Base-by-base conservation (phyloP, 2,888 invertebrate genomes). In the Cataglyphis rosenhaueri region DNA sequence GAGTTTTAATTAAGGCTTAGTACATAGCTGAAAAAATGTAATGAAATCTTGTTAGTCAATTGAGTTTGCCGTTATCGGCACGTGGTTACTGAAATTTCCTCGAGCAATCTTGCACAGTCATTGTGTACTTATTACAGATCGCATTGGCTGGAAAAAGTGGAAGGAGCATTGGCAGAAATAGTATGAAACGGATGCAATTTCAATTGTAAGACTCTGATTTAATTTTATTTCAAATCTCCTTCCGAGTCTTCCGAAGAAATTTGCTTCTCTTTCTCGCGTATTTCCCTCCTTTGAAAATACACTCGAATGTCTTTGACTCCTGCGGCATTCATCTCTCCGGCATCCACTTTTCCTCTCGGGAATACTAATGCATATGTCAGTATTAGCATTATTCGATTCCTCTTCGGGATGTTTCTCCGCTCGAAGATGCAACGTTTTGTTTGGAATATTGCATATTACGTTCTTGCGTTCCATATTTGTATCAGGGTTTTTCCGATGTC, bases 161-260 rank as follows among this genome's bases (percentile, higher is more conserved):
- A 82, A 74, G 74, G 12, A 61, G 73, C 29, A 38, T 65, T 76
- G 38, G 64, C n/a, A 73, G 44, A 84, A 86, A 85, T 81, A 59
- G 66, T 85, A 84, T 71, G 82, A 81, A 81, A 59, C 55, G 41
- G 82, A 86, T 70, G 88, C 88, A 90, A 92, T 92, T 92, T 91
- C 91, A 92, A 92, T 92, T 90, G 86, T 87, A 82, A 84, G 87
- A 88, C 88, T 85, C 85, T 91, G 91, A 92, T 92, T 92, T 92
- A 92, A 92, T 91, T 86, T 85, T 90, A 87, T 88, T 86, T 89
- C 84, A 88, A 85, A 82, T 85, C 85, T 87, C 68, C 57, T 68
- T 76, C 64, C 66, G 87, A 89, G 88, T 89, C 89, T 61, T 61
- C 66, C 18, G 21, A 15, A 62, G 9, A 44, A 18, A n/a, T 55